Evolutionary conservation across 2,797 vertebrate genomes (phyloP), one percentile per base, ranked within the genome.

Genomic region (Halcyon chelicuti): DNA sequence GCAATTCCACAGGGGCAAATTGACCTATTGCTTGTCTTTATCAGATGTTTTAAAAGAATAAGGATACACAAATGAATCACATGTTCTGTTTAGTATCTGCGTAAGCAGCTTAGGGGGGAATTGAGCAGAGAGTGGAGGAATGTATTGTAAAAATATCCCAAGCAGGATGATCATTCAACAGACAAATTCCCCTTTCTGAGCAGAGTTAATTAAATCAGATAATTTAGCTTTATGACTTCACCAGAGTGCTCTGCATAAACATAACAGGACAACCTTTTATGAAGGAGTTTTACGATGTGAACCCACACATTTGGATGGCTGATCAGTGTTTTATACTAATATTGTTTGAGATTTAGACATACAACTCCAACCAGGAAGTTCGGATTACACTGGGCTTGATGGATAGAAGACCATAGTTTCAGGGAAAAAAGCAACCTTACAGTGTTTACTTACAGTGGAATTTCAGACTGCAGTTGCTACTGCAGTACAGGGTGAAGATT

Each of bases 21-120:
- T 75, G 83, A 94, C 78, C 93, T 94, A 40, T 85, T 94, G 80
- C 47, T 86, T 88, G 39, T 86, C 65, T 94, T 94, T 89, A 75
- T 95, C 71, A 77, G 70, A 78, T 71, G 49, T 94, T 89, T 86
- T 61, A 72, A 85, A 92, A 91, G 65, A 94, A 82, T 79, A 92
- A 73, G 78, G 71, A 58, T 90, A 39, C 73, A 74, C 47, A 93
- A 26, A 85, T 65, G 29, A 83, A 88, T 93, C 60, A 60, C 8
- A 1, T 93, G 66, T 67, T 95, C 42, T 87, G 44, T 95, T 95
- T 63, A 55, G 65, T 72, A 77, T 92, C 82, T 84, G 55, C 4
- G 0, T 94, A 94, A 93, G 90, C 58, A 51, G 73, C 70, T 96
- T 94, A 83, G 33, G 31, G 31, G 52, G 61, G 46, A 88, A 86